Conservation (phyloP, 1,140 invertebrate species). For the Drosophila malerkotliana region DNA sequence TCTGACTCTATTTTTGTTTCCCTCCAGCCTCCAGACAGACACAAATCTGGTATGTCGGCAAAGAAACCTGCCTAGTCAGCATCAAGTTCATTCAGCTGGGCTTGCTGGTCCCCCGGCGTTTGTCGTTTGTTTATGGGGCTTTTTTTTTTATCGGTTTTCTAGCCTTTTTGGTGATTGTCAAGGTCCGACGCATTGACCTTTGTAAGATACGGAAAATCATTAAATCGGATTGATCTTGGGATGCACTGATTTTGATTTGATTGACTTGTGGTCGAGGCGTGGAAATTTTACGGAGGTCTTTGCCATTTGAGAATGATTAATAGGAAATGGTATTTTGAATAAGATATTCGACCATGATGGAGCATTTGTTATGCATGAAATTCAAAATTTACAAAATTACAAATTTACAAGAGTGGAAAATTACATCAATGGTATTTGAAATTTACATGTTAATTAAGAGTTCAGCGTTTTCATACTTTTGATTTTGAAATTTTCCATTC, state of each 20-base stretch:
- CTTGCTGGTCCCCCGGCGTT: slow-evolving; percentile 37
- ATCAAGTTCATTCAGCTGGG: slow-evolving; percentile 41
- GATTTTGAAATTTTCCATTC: not conserved
- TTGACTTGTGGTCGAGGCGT: slow-evolving; percentile 4
- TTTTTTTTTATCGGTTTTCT: slow-evolving; percentile 18
- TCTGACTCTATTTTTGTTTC: slow-evolving; percentile 16
- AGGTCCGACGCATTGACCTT: slow-evolving; percentile 63
- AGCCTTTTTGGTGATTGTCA: slow-evolving; percentile 51
- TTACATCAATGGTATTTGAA: not conserved
- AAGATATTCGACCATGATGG: not conserved
- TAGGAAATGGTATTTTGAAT: slow-evolving; percentile 10
- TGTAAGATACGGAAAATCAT: slow-evolving; percentile 42
- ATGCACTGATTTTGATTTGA: slow-evolving; percentile 45
- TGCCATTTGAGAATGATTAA: slow-evolving; percentile 16
- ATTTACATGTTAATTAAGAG: not conserved
- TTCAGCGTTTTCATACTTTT: not conserved
- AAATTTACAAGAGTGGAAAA: slow-evolving; percentile 3
- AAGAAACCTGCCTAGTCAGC: slow-evolving; percentile 63
- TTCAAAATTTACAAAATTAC: not conserved
- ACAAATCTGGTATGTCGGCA: slow-evolving; percentile 8
- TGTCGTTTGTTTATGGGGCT: slow-evolving; percentile 2
- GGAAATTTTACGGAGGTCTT: slow-evolving; percentile 35
- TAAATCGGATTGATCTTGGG: slow-evolving; percentile 16
- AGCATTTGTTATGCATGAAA: slow-evolving; percentile 12
- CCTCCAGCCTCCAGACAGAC: not conserved